These are phyloP conservation scores for Lysandra bellargus DNA, from an alignment of 2,888 invertebrate species.

Conservation along the genomic window DNA sequence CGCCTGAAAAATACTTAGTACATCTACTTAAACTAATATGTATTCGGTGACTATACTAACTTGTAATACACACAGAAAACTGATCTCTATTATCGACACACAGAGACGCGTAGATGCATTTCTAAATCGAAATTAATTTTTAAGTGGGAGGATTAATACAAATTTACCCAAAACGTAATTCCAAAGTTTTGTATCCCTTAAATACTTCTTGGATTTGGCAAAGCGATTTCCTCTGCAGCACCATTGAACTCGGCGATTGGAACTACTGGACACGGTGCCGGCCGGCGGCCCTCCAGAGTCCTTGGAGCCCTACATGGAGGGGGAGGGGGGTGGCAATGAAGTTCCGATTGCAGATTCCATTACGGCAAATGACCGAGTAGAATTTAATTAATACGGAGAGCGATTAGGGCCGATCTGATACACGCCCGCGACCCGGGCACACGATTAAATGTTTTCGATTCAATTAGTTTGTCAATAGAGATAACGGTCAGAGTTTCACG, in stretches of 20 bases:
- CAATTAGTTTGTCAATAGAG: constrained; percentile 8
- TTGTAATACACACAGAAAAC: background rate
- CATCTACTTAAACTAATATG: no score
- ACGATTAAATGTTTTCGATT: background rate
- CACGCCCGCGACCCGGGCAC: background rate
- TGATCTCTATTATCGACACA: background rate
- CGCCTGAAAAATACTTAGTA: background rate
- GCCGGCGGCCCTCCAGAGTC: background rate
- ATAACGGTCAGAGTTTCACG: background rate
- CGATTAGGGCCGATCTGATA: background rate
- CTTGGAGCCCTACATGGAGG: background rate
- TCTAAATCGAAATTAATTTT: background rate
- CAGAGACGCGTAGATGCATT: no score
- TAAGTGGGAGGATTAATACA: background rate
- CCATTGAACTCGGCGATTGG: constrained; percentile 38
- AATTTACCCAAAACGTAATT: background rate
- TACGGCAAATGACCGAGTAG: background rate
- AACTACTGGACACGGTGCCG: constrained; percentile 41
- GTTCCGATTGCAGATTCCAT: constrained; percentile 1
- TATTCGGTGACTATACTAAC: background rate
- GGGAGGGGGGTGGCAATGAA: background rate
- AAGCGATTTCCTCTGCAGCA: constrained; percentile 39
- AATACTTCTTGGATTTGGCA: constrained; percentile 33
- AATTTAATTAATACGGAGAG: background rate
- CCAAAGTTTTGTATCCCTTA: background rate